phyloP scores from a whole-genome alignment of 2,113 vertebrate genomes.

The Diglossa brunneiventris region DNA sequence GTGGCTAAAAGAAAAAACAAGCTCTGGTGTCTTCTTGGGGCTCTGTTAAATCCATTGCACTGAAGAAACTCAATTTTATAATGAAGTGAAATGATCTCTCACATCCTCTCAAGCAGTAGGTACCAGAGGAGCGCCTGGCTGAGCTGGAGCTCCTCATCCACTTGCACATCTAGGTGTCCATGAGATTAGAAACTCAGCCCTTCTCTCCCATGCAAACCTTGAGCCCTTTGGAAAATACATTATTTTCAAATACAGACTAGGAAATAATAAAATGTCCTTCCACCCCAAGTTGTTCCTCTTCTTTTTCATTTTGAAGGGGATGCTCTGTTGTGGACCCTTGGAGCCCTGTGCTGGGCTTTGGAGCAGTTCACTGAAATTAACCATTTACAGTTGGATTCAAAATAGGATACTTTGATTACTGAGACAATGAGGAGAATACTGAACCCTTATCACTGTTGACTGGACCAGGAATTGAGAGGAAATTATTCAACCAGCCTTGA shows the following conservation, averaged over 20 bases:
- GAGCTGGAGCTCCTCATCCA: neutral
- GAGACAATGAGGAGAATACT: neutral
- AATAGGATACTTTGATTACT: neutral
- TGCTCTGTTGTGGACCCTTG: neutral
- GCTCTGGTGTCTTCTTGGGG: neutral
- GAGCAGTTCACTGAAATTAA: neutral
- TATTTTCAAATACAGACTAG: neutral
- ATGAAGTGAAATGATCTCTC: neutral
- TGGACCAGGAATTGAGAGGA: neutral
- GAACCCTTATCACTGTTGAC: neutral
- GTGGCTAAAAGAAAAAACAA: neutral
- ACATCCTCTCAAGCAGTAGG: neutral
- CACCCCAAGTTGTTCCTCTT: neutral
- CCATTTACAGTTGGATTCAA: neutral
- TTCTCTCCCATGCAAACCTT: neutral
- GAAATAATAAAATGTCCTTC: neutral
- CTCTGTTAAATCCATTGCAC: neutral
- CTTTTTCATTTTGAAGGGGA: neutral
- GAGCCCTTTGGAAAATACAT: neutral
- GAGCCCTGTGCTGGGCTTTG: neutral
- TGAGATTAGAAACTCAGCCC: neutral
- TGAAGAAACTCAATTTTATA: neutral
- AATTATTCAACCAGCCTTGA: neutral
- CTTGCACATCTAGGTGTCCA: fast-evolving
- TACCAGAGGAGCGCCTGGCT: neutral